These are phyloP conservation scores for Epizoanthus stellaris DNA, from an alignment of 92 coral and sea anemone genomes.

Conservation along the genomic window DNA sequence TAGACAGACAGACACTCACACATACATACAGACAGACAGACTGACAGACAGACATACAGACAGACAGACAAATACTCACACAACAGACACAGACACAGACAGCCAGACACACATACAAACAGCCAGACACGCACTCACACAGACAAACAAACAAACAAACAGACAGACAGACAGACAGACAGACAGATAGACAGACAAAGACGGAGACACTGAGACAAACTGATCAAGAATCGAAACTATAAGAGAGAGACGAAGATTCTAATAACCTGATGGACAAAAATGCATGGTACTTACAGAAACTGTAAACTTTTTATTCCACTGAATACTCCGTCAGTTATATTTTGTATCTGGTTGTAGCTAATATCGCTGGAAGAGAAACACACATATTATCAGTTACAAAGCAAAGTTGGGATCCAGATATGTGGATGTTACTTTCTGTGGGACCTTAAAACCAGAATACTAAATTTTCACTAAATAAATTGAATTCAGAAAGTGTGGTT, in stretches of 20 bases:
- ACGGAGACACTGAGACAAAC: neutral
- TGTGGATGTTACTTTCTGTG: too few relatives aligned
- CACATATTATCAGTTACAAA: neutral
- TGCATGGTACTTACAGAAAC: slow-evolving; percentile 51
- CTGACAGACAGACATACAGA: neutral
- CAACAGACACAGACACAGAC: too few relatives aligned
- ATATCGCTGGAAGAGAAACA: slow-evolving; percentile 52
- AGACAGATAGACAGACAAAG: neutral
- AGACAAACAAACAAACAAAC: neutral
- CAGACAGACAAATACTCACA: neutral
- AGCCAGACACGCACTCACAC: neutral
- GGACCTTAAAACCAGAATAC: too few relatives aligned
- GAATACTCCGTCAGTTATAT: slow-evolving; percentile 65
- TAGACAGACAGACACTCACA: neutral
- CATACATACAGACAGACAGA: neutral
- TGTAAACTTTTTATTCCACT: slow-evolving; percentile 50
- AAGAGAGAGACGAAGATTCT: neutral
- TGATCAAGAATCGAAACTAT: neutral
- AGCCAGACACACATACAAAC: neutral
- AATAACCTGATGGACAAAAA: too few relatives aligned
- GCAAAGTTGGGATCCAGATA: neutral
- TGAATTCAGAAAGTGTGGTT: too few relatives aligned
- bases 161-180: neutral
- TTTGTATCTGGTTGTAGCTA: slow-evolving; percentile 56
- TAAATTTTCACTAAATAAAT: too few relatives aligned